These are phyloP conservation scores for Hemichromis elongatus DNA, from an alignment of 2,113 vertebrate genomes.

Conservation along the genomic window DNA sequence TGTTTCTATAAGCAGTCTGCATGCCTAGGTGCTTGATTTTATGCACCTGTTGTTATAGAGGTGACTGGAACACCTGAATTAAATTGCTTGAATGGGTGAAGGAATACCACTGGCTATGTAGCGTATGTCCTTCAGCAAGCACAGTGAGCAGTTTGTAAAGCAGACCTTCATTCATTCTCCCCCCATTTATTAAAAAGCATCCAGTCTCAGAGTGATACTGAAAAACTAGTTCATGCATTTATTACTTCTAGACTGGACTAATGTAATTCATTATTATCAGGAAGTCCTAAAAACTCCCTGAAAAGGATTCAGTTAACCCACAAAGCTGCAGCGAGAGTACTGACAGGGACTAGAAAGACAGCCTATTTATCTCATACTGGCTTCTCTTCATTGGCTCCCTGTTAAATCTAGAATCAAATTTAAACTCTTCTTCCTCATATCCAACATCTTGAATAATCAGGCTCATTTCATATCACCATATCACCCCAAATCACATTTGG, in stretches of 20 bases:
- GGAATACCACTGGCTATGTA: not conserved
- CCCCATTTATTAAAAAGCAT: not conserved
- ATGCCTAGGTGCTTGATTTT: too few relatives aligned
- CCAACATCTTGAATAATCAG: not conserved
- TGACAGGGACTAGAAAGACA: not conserved
- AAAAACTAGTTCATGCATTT: not conserved
- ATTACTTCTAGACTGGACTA: not conserved
- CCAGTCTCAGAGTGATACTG: not conserved
- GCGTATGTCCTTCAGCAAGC: not conserved
- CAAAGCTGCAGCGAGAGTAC: not conserved
- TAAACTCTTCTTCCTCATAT: not conserved
- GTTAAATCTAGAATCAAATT: not conserved
- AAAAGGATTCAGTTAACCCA: rapidly evolving
- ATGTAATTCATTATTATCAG: not conserved
- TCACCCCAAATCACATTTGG: too few relatives aligned
- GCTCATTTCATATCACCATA: too few relatives aligned
- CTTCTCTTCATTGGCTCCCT: not conserved
- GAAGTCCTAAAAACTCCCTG: rapidly evolving
- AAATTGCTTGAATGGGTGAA: not conserved
- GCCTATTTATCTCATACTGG: not conserved
- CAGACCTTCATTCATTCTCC: not conserved
- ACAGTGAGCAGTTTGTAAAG: not conserved
- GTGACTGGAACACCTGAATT: not conserved
- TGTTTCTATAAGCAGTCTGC: too few relatives aligned
- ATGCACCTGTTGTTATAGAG: not conserved